Base-by-base conservation (phyloP, 2,888 invertebrate species). In the Drosophila tanythrix region DNA sequence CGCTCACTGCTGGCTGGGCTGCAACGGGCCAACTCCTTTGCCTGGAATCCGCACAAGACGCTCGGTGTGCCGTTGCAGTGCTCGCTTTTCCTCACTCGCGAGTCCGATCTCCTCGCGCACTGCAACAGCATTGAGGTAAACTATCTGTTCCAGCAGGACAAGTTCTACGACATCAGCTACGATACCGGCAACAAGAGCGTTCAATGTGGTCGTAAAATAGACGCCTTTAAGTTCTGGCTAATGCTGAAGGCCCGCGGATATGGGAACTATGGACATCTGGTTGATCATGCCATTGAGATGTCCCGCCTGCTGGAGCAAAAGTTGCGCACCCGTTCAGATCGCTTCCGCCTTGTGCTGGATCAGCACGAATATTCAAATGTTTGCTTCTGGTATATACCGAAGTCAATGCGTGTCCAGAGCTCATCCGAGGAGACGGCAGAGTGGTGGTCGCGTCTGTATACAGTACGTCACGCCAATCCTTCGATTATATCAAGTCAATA, bases 161-260 rank as follows among this genome's bases (percentile, higher is more conserved):
- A 97, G 93, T 97, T 96, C 93, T 97, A 97, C 85, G 96, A 97
- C 89, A 95, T 96, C 0, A 94, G 94, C 3, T 97, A 96, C 92
- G 97, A 97, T 82, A 96, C 96, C 0, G 97, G 97, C 0, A 97
- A 97, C 88, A 98, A 98, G 93, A 97, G 97, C 94, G 95, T 96
- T 21, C 98, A 98, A 92, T 99, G 98, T 92, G 98, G 98, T 0
- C 94, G 98, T 35, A 98, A 98, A 94, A 95, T 97, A 62, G 98
- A 99, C 92, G 96, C 97, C 2, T 96, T 98, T 91, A 99, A 99
- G 93, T 94, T 98, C 8, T 99, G 98, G 98, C 93, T 98, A 76
- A 97, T 98, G 96, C 97, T 98, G 96, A 96, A 97, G 91, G 96
- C 97, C 0, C 94, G 96, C 0, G 97, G 97, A 0, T 95, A 95